phyloP scores from a whole-genome alignment of 2,113 vertebrate species.

The Fregata magnificens region DNA sequence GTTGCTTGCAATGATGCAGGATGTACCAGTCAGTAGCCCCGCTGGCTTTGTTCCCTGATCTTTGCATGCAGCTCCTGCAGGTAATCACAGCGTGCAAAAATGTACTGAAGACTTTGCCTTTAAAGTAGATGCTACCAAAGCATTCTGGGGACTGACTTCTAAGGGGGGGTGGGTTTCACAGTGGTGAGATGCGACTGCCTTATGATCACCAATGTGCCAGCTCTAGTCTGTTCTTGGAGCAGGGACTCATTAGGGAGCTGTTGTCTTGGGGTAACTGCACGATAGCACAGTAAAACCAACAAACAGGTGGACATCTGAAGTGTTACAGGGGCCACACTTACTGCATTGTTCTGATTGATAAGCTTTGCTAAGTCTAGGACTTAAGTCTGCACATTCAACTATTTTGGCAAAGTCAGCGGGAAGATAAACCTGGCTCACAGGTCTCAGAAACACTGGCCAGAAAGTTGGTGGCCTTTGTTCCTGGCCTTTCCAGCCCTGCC shows the following conservation, averaged over 20 bases:
- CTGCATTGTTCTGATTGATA: not conserved
- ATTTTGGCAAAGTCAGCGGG: not conserved
- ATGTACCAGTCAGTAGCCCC: not conserved
- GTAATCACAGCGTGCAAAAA: not conserved
- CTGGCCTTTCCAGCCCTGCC: not conserved
- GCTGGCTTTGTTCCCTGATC: not conserved
- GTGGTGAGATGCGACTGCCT: not conserved
- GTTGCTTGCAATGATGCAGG: not conserved
- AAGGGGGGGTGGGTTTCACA: fast-evolving
- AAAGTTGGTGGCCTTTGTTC: not conserved
- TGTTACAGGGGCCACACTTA: not conserved
- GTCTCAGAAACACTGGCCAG: not conserved
- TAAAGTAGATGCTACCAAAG: not conserved
- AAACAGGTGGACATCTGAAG: not conserved
- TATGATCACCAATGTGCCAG: not conserved
- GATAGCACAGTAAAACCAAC: not conserved
- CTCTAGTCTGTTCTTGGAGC: not conserved
- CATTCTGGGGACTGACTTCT: not conserved
- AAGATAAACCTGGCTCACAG: not conserved
- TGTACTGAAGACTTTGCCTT: not conserved
- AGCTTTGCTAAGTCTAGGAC: not conserved
- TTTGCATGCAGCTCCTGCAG: not conserved
- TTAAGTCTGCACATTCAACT: not conserved
- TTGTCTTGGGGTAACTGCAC: not conserved
- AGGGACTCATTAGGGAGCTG: not conserved